Evolutionary conservation across 2,888 invertebrate species (phyloP).

Genomic region (Epinotia demarniana): DNA sequence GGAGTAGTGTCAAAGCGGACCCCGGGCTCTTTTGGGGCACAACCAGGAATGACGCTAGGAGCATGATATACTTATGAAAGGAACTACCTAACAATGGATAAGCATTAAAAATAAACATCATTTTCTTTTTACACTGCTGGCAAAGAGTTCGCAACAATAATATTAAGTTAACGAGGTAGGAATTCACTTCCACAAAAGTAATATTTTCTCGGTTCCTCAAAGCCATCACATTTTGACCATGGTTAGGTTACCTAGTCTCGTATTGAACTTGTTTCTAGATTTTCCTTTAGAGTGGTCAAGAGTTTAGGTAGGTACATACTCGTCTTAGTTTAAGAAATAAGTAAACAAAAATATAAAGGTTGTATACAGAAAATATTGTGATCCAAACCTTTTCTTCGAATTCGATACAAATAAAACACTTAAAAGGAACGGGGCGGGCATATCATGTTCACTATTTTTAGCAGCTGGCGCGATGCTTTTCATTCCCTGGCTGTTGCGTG

Average conservation of each 20-base stretch:
- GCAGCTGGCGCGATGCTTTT: conserved; percentile 39
- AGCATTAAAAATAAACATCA: too few relatives aligned
- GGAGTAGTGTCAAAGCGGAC: too few relatives aligned
- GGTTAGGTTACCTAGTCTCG: not conserved
- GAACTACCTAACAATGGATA: too few relatives aligned
- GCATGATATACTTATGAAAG: too few relatives aligned
- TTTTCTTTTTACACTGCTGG: too few relatives aligned
- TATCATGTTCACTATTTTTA: conserved; percentile 45
- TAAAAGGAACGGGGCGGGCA: conserved; percentile 38
- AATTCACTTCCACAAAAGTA: too few relatives aligned
- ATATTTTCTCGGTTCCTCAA: not conserved
- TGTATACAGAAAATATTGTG: not conserved
- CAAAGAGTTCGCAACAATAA: too few relatives aligned
- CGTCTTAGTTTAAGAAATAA: not conserved
- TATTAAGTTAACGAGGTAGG: too few relatives aligned
- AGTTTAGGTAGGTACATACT: not conserved
- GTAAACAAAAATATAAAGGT: too few relatives aligned
- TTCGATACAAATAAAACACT: conserved; percentile 41
- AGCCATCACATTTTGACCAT: not conserved
- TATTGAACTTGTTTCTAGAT: not conserved
- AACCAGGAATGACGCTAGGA: too few relatives aligned
- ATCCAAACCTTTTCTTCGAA: not conserved
- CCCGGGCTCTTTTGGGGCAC: too few relatives aligned
- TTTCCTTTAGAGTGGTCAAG: not conserved
- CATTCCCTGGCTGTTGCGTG: conserved; percentile 41